Evolutionary conservation across 2,797 vertebrate species (phyloP), one percentile per base, ranked within the genome.

Genomic region (Sebastolobus alascanus): DNA sequence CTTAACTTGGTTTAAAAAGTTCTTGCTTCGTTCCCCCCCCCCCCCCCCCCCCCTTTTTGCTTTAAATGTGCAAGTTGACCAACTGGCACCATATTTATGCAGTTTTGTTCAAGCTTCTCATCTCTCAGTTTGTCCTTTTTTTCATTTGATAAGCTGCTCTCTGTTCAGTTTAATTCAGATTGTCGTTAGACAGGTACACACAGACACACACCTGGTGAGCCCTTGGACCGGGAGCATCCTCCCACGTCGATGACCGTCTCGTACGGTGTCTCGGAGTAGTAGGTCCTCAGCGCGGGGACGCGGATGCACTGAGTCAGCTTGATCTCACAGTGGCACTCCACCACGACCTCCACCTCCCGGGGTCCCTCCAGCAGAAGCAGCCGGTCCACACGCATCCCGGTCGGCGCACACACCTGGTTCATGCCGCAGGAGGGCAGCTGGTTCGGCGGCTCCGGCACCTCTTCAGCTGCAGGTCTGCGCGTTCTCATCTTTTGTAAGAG

Each of bases 261-360:
- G 6, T 96, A 95, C 0, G 95, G 94, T 1, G 95, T 96, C 75
- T 96, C 93, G 2, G 92, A 90, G 86, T 95, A 95, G 81, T 94
- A 97, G 0, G 95, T 97, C 89, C 94, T 96, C 6, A 97, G 94
- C 2, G 94, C 91, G 0, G 93, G 96, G 4, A 96, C 94, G 3
- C 89, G 77, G 50, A 97, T 84, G 68, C 96, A 95, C 75, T 93
- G 92, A 1, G 71, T 74, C 0, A 94, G 84, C 29, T 64, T 93
- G 2, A 84, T 35, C 50, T 94, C 94, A 12, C 97, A 97, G 35
- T 95, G 96, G 61, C 96, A 96, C 68, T 95, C 90, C 22, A 96
- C 74, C 2, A 96, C 89, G 55, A 96, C 93, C 68, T 96, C 96
- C 68, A 96, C 94, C 77, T 96, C 94, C 22, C 83, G 86, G 18